Conservation (phyloP, 2,888 invertebrate species). For the Pollenia griseotomentosa region DNA sequence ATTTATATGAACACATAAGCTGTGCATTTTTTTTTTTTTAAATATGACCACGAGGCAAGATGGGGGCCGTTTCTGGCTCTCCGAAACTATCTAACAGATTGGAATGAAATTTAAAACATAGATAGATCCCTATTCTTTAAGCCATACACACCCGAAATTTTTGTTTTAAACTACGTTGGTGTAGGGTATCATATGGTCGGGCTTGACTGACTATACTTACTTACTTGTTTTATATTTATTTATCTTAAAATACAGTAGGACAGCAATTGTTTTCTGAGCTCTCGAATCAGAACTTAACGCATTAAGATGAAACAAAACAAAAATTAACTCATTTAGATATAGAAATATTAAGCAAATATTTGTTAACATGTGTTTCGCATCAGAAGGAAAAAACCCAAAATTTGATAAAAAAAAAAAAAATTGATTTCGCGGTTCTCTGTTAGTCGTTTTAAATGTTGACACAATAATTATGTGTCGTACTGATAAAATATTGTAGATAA, state of each 20-base stretch:
- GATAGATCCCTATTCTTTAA: too few species aligned
- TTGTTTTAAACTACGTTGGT: too few species aligned
- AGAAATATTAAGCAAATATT: conserved; percentile 5
- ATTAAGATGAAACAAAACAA: neutral
- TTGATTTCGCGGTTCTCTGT: conserved; percentile 7
- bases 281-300: neutral
- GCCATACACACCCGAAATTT: too few species aligned
- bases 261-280: too few species aligned
- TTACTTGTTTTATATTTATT: neutral
- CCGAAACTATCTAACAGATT: too few species aligned
- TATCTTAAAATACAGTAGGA: neutral
- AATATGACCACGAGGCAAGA: too few species aligned
- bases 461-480: conserved; percentile 17
- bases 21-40: too few species aligned
- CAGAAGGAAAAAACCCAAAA: neutral
- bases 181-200: too few species aligned
- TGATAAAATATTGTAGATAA: neutral
- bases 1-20: too few species aligned
- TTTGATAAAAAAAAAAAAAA: conserved; percentile 23
- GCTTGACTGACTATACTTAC: too few species aligned
- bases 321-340: neutral
- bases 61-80: too few species aligned
- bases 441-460: conserved; percentile 32
- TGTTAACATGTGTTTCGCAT: neutral
- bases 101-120: too few species aligned